Percentiles rank a stretch among this genome's conserved stretches.
Conservation (phyloP, 2,113 vertebrate species). For the Tympanuchus pallidicinctus region DNA sequence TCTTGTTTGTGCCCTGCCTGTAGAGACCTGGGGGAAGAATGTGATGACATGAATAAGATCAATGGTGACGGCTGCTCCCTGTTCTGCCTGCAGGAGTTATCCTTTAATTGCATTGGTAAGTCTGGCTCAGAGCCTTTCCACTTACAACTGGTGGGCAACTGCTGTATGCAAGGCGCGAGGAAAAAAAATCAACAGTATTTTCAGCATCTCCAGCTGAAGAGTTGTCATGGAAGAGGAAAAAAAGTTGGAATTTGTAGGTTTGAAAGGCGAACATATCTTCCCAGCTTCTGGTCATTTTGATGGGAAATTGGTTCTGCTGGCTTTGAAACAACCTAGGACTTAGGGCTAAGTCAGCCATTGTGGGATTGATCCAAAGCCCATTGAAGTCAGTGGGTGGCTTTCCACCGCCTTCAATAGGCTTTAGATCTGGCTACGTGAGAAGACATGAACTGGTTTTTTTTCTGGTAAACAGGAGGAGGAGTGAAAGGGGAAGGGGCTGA, state of each 20-base stretch:
- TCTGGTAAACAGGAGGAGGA: slow-evolving; percentile 75
- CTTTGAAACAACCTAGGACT: slow-evolving; percentile 66
- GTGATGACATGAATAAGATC: slow-evolving; percentile 93
- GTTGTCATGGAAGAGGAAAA: slow-evolving; percentile 47
- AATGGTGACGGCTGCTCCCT: slow-evolving; percentile 96
- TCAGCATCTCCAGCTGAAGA: slow-evolving; percentile 5
- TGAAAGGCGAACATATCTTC: slow-evolving; percentile 72
- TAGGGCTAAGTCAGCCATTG: slow-evolving; percentile 75
- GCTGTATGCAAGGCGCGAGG: neutral
- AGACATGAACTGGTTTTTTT: slow-evolving; percentile 71
- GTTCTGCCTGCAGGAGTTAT: slow-evolving; percentile 91
- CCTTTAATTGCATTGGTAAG: slow-evolving; percentile 97
- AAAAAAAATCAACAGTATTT: neutral
- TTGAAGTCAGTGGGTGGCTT: slow-evolving; percentile 74
- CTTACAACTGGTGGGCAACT: neutral
- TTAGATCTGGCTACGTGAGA: slow-evolving; percentile 72
- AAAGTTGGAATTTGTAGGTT: slow-evolving; percentile 67
- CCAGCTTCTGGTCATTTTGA: slow-evolving; percentile 70
- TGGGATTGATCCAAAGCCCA: slow-evolving; percentile 62
- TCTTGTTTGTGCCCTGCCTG: slow-evolving; percentile 30
- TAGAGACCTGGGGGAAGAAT: slow-evolving; percentile 92
- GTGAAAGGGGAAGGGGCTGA: slow-evolving; percentile 74
- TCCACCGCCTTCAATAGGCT: slow-evolving; percentile 59
- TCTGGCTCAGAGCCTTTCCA: neutral
- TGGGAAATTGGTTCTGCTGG: slow-evolving; percentile 76